Evolutionary conservation across 2,113 vertebrate species (phyloP).

Genomic region (Lophius piscatorius): DNA sequence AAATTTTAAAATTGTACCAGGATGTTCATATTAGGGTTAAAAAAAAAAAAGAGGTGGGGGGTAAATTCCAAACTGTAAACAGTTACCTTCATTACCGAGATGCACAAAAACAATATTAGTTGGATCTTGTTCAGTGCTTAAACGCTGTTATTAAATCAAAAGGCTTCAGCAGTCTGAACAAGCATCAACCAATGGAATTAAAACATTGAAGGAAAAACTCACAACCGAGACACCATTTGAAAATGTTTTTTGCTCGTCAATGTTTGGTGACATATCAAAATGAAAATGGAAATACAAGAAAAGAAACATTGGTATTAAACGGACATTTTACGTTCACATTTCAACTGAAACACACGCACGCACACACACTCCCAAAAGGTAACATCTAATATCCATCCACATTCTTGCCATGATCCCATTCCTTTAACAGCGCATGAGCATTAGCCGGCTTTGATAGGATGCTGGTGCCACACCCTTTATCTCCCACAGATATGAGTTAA

Average conservation of each 20-base stretch:
- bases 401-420: conserved; percentile 64
- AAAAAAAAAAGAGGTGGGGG: conserved; percentile 2
- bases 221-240: conserved; percentile 61
- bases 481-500: conserved; percentile 54
- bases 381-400: conserved; percentile 60
- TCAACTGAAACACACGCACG: conserved; percentile 58
- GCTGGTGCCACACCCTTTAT: conserved; percentile 68
- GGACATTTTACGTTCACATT: conserved; percentile 76
- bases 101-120: conserved; percentile 34
- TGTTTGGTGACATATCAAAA: conserved; percentile 52
- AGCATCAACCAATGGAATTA: conserved; percentile 70
- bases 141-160: conserved; percentile 58
- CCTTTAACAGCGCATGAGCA: conserved; percentile 49
- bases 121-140: conserved; percentile 73
- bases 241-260: conserved; percentile 55
- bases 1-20: conserved; percentile 79
- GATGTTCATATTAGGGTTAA: conserved; percentile 57
- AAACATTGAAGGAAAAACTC: conserved; percentile 62
- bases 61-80: conserved; percentile 75
- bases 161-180: conserved; percentile 68
- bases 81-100: conserved; percentile 73
- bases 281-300: conserved; percentile 55
- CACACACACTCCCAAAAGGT: conserved; percentile 30
- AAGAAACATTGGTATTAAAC: conserved; percentile 59
- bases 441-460: conserved; percentile 61